Base-by-base conservation (phyloP, 2,888 invertebrate species). In the Hydropsyche betteni region DNA sequence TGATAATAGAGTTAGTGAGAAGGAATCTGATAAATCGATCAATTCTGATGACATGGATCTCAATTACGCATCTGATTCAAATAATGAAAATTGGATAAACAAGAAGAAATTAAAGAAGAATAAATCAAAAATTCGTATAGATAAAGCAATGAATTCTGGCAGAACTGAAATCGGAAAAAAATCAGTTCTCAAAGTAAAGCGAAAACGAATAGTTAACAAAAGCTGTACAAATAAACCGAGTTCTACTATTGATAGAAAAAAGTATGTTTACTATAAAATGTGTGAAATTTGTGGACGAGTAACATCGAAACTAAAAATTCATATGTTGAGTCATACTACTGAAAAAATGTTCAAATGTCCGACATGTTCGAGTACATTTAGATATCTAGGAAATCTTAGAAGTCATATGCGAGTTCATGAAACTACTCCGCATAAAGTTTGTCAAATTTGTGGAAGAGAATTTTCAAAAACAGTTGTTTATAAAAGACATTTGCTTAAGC, bases 391-490 rank as follows among this genome's bases (percentile, higher is more conserved):
- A 80, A 86, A 87, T 4, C 80, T 88, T 76, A 81, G 85, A 5
- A 83, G 87, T 72, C 88, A 88, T 80, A 84, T 84, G 80, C 85
- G 86, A 0, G 81, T 84, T 0, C 88, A 88, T 81, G 82, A 86
- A 33, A 84, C 86, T 6, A 86, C 85, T 74, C 87, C 88, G 72
- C 83, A 84, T 80, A 88, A 88, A 79, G 87, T 86, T 0, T 89
- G 89, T 79, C 87, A 88, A 71, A 72, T 82, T 7, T 84, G 89
- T 81, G 88, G 88, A 2, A 88, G 88, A 79, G 85, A 86, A 0
- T 89, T 89, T 80, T 87, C 87, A 77, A 84, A 88, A 14, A 80
- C 87, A 68, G 86, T 87, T 4, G 87, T 88, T 79, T 87, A 89
- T 70, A 83, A 85, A 24, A 83, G 87, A 34, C 89, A 89, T 78